Evolutionary conservation across 2,888 invertebrate genomes (phyloP).

Genomic region (Junonia oenone): DNA sequence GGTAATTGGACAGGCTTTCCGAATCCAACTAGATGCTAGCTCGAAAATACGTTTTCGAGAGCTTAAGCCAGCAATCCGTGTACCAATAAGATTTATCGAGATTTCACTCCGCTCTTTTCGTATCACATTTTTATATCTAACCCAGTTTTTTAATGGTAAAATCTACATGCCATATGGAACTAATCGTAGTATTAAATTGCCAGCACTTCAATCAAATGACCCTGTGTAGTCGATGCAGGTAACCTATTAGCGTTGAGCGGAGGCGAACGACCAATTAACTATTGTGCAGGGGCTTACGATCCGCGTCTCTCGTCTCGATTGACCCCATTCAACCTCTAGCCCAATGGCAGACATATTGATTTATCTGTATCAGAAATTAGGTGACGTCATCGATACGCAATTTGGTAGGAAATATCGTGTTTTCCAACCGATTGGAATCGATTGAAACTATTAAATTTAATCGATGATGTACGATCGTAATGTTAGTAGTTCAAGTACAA

Average conservation of each 20-base stretch:
- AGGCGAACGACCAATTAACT: slow-evolving; percentile 44
- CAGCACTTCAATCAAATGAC: not conserved
- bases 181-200: not conserved
- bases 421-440: not conserved
- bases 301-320: slow-evolving; percentile 45
- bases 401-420: not conserved
- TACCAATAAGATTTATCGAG: slow-evolving; percentile 9
- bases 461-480: not conserved
- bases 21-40: slow-evolving; percentile 17
- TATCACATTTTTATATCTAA: not conserved
- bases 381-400: not conserved
- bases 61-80: slow-evolving; percentile 16
- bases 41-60: slow-evolving; percentile 14
- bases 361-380: slow-evolving; percentile 8
- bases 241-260: slow-evolving; percentile 14
- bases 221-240: slow-evolving; percentile 10
- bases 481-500: slow-evolving; percentile 17
- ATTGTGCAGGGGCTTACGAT: slow-evolving; percentile 41
- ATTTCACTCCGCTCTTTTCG: not conserved
- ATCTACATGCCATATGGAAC: not conserved
- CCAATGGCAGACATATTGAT: slow-evolving; percentile 32
- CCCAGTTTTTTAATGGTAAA: not conserved
- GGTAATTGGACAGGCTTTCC: slow-evolving; percentile 36
- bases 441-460: not conserved
- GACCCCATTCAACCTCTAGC: slow-evolving; percentile 43